Base-by-base conservation (phyloP, 2,888 invertebrate species). In the Tridacna crocea region DNA sequence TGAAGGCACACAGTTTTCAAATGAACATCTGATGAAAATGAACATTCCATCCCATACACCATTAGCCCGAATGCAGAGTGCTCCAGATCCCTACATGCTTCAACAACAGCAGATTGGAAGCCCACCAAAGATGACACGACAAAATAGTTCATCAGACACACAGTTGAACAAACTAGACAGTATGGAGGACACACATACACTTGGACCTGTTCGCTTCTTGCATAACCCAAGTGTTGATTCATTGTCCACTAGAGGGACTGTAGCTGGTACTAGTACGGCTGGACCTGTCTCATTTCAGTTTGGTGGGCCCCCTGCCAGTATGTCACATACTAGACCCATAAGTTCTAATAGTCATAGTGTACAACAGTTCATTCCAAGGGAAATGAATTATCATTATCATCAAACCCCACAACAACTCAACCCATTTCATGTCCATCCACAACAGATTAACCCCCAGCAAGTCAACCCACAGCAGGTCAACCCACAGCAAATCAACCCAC, bases 101-200 rank as follows among this genome's bases (percentile, higher is more conserved):
- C 58, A 82, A 22, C 76, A 63, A 11, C 80, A 77, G 22, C 73
- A 51, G 22, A 66, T 73, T 26, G n/a, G 47, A 27, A 72, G 12
- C n/a, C 46, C 22, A 76, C 92, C 94, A 75, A 94, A 94, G 84
- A 95, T 95, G 95, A 95, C 95, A 79, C 93, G 94, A 46, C 93
- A 94, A 80, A 95, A 94, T 88, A 95, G 94, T 82, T 95, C 96
- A 78, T 96, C 96, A 0, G 96, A 96, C 90, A 96, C 96, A 6
- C 96, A 96, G 89, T 94, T 96, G 13, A 89, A 91, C 76, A 87
- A 84, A 72, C 70, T 85, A 0, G 83, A 84, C 27, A 75, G 68
- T 68, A 22, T 70, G 1, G 68, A 68, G 46, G 70, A 70, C 46
- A 22, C 8, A 36, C 36, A 36, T 36, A 4, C 36, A 36, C 36